Base-by-base conservation (phyloP, 2,888 invertebrate species). In the Argynnis bischoffii region DNA sequence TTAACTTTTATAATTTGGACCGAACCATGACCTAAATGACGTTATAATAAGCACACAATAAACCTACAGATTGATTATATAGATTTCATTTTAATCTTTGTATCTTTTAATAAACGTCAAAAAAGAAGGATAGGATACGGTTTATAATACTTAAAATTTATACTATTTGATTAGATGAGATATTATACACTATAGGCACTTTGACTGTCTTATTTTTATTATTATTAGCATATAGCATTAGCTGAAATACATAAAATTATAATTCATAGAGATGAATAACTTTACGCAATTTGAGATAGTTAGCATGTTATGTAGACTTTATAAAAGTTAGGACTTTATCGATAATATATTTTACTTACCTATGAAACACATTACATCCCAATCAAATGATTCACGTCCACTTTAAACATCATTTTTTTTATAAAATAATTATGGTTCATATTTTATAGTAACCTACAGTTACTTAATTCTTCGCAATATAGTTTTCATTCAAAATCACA, bases 11-110 rank as follows among this genome's bases (percentile, higher is more conserved):
- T 66, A 54, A 55, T 64, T 64, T 59, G 47, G 60, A 53, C 21
- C 47, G 46, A 46, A 55, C 69, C 66, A 31, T 70, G 69, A 64
- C 67, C 69, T 67, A 48, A 64, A 70, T 70, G 35, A 50, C 51
- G 14, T 61, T 14, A 18, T 51, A 35, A 56, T 47, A 16, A 16
- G 14, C 55, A 53, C 6, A 56, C 41, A 46, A 47, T 55, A 55
- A 41, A n/a, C 11, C 35, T 51, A n/a, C 35, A 60, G 35, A 47
- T 47, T 57, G 26, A 26, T 31, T 46, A 31, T 35, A 21, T 21
- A 53, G 14, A 48, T 48, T 60, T 21, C 15, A 63, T 16, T 51
- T 14, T 31, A 13, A 46, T 46, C 14, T 4, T 8, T 46, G 21
- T 6, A 21, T 15, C 13, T 41, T 46, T 55, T 31, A n/a, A 26